Conservation (phyloP, 2,888 invertebrate genomes). For the Megalurothrips usitatus region DNA sequence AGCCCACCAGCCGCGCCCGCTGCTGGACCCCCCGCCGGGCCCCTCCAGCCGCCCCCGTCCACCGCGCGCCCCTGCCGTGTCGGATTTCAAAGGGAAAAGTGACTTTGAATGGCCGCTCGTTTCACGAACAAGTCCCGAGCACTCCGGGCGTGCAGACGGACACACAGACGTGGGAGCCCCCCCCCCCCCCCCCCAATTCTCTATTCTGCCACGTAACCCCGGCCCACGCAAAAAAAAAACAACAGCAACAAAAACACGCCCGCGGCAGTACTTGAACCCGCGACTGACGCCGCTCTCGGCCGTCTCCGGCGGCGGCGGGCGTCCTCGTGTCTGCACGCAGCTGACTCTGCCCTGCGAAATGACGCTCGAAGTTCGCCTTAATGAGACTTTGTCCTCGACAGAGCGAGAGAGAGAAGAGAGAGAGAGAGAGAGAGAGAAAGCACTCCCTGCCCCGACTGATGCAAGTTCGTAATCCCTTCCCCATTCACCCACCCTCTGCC, state of each 20-base stretch:
- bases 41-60: background rate
- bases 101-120: background rate
- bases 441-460: background rate
- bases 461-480: background rate
- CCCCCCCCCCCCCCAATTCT: too few species aligned
- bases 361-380: constrained; percentile 17
- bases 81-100: constrained; percentile 7
- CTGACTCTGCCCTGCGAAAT: background rate
- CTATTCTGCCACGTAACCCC: background rate
- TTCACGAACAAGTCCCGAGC: background rate
- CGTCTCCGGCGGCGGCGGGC: background rate
- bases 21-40: background rate
- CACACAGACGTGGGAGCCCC: background rate
- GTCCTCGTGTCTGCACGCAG: background rate
- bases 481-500: background rate
- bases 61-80: background rate
- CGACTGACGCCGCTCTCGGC: background rate
- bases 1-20: background rate
- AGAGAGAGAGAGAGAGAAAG: too few species aligned
- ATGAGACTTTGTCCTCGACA: constrained; percentile 5
- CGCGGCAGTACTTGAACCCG: too few species aligned
- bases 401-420: background rate
- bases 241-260: too few species aligned
- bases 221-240: background rate
- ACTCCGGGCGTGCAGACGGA: background rate